Evolutionary conservation across 2,797 vertebrate genomes (phyloP).

Genomic region (Tympanoctomys barrerae): DNA sequence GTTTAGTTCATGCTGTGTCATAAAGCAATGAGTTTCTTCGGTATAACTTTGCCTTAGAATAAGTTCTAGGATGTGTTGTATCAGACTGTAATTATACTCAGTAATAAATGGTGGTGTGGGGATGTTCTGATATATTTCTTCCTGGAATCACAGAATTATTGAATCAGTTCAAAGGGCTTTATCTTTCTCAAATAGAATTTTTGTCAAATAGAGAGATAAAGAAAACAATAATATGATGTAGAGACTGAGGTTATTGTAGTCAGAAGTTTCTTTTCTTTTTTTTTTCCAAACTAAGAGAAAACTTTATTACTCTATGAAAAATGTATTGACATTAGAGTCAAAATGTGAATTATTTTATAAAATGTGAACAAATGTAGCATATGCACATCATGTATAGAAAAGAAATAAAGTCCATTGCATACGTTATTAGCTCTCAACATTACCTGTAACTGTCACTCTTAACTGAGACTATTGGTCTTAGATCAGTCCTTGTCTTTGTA

Average conservation of each 20-base stretch:
- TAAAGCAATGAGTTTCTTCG: background rate
- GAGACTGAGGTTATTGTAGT: background rate
- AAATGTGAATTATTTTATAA: constrained; percentile 28
- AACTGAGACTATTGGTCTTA: background rate
- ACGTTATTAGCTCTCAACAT: background rate
- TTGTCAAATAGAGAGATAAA: background rate
- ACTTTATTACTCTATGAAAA: constrained; percentile 26
- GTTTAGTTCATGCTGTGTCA: background rate
- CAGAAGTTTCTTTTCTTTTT: background rate
- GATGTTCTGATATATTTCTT: constrained; percentile 46
- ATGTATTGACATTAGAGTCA: constrained; percentile 50
- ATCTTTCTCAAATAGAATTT: background rate
- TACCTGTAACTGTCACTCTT: background rate
- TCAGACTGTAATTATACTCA: background rate
- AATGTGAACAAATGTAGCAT: constrained; percentile 25
- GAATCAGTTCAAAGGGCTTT: constrained; percentile 25
- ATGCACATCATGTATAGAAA: background rate
- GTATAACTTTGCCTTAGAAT: constrained; percentile 1
- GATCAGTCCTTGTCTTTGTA: background rate
- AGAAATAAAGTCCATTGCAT: background rate
- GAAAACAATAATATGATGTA: background rate
- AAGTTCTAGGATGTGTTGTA: background rate
- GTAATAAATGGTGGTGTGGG: background rate
- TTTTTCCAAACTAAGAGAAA: constrained; percentile 18
- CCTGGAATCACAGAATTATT: background rate